phyloP scores from a whole-genome alignment of 2,797 vertebrate genomes.

The Siniperca scherzeri region DNA sequence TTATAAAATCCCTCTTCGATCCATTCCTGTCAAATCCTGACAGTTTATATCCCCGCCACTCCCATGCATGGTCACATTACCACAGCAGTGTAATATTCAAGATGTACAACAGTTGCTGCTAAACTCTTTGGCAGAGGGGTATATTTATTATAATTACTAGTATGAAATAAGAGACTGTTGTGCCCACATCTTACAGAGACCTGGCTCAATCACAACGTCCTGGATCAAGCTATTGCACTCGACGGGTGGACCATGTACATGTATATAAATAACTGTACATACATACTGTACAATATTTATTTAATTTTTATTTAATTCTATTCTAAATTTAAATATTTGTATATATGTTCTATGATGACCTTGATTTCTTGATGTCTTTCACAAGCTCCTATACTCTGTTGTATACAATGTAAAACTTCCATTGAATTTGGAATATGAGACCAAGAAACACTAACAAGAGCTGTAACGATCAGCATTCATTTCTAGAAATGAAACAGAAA shows the following conservation, averaged over 20 bases:
- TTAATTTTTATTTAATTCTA: too few relatives aligned
- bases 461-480: not conserved
- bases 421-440: not conserved
- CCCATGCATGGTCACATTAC: not conserved
- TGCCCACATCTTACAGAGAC: too few relatives aligned
- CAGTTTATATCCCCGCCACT: not conserved
- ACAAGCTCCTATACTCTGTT: not conserved
- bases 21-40: not conserved
- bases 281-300: too few relatives aligned
- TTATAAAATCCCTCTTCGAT: conserved; percentile 2
- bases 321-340: too few relatives aligned
- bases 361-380: not conserved
- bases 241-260: too few relatives aligned
- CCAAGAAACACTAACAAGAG: not conserved
- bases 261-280: too few relatives aligned
- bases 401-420: conserved; percentile 4
- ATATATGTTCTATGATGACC: too few relatives aligned
- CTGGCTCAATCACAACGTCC: too few relatives aligned
- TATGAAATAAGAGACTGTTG: not conserved
- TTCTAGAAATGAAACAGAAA: conserved; percentile 1
- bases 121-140: conserved; percentile 12
- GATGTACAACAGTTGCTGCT: conserved; percentile 4
- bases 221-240: too few relatives aligned
- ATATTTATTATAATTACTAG: conserved; percentile 5
- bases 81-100: not conserved